Evolutionary conservation across 1,140 invertebrate genomes (phyloP).

Genomic region (Euura saliciscinereae): DNA sequence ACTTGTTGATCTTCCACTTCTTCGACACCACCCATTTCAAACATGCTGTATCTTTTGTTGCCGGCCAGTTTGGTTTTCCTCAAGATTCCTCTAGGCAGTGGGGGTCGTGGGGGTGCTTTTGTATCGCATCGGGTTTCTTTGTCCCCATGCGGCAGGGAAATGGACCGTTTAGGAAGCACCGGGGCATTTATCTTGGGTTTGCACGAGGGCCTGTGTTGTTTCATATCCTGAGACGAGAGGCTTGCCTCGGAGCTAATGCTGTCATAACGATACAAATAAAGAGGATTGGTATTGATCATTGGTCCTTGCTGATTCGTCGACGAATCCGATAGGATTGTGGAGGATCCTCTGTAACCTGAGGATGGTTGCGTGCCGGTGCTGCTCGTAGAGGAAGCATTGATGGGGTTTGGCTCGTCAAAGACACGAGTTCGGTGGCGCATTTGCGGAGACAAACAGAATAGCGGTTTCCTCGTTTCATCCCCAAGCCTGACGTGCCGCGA

Average conservation of each 20-base stretch:
- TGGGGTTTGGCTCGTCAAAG: constrained; percentile 58
- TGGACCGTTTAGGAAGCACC: constrained; percentile 67
- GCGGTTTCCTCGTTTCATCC: constrained; percentile 64
- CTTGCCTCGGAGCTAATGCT: constrained; percentile 75
- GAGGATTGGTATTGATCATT: constrained; percentile 67
- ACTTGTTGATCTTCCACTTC: constrained; percentile 58
- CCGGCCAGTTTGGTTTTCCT: constrained; percentile 66
- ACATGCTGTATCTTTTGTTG: constrained; percentile 79
- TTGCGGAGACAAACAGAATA: constrained; percentile 70
- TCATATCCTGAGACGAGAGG: constrained; percentile 60
- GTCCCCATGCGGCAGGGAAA: constrained; percentile 66
- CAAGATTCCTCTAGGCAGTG: constrained; percentile 74
- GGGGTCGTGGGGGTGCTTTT: constrained; percentile 71
- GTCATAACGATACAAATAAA: constrained; percentile 84
- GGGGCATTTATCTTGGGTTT: constrained; percentile 57
- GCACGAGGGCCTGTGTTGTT: constrained; percentile 45
- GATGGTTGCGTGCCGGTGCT: constrained; percentile 80
- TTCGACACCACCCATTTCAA: constrained; percentile 70
- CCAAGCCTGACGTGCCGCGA: constrained; percentile 66
- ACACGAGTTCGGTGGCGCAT: constrained; percentile 60
- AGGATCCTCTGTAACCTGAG: constrained; percentile 84
- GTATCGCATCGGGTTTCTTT: constrained; percentile 48
- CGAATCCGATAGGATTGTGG: constrained; percentile 80
- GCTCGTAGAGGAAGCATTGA: constrained; percentile 73
- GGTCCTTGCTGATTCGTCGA: constrained; percentile 66